These are phyloP conservation scores for Chaetodon trifasciatus DNA, from an alignment of 2,797 vertebrate species.

Conservation along the genomic window DNA sequence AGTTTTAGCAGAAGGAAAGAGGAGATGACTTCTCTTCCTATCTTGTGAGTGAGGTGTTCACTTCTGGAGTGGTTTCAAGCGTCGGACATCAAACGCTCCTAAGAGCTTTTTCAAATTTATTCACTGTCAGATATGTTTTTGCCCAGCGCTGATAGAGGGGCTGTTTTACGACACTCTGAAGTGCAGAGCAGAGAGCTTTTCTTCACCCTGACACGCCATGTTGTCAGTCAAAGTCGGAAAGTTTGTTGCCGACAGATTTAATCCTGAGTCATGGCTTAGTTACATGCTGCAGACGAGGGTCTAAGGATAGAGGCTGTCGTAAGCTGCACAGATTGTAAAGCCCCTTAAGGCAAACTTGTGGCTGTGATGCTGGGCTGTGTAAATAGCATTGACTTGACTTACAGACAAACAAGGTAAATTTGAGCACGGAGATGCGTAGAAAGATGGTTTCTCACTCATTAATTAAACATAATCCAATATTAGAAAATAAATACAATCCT, in stretches of 20 bases:
- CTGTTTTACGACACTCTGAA: slow-evolving; percentile 44
- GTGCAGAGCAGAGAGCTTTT: slow-evolving; percentile 51
- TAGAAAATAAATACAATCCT: neutral
- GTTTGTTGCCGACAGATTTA: slow-evolving; percentile 29
- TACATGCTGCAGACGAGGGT: slow-evolving; percentile 1
- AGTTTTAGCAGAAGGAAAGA: slow-evolving; percentile 22
- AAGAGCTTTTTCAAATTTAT: slow-evolving; percentile 62
- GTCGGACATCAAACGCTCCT: slow-evolving; percentile 63
- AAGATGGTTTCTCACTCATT: neutral
- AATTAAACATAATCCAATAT: slow-evolving; percentile 14
- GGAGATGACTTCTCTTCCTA: slow-evolving; percentile 1
- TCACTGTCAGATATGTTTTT: slow-evolving; percentile 70
- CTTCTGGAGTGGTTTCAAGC: slow-evolving; percentile 56
- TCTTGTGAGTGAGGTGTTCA: slow-evolving; percentile 43
- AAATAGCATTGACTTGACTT: neutral
- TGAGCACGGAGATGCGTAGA: neutral
- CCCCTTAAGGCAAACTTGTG: neutral
- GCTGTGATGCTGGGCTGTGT: neutral
- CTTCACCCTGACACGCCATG: slow-evolving; percentile 41
- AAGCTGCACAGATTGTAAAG: neutral
- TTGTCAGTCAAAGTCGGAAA: slow-evolving; percentile 59
- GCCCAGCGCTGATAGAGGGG: slow-evolving; percentile 49
- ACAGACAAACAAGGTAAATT: slow-evolving; percentile 25
- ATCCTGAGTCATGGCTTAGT: slow-evolving; percentile 35
- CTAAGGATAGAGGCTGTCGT: neutral